A percentile compares a stretch with the other conserved stretches of the same genome.
phyloP scores from a whole-genome alignment of 2,113 vertebrate genomes.

The Sylvia atricapilla region DNA sequence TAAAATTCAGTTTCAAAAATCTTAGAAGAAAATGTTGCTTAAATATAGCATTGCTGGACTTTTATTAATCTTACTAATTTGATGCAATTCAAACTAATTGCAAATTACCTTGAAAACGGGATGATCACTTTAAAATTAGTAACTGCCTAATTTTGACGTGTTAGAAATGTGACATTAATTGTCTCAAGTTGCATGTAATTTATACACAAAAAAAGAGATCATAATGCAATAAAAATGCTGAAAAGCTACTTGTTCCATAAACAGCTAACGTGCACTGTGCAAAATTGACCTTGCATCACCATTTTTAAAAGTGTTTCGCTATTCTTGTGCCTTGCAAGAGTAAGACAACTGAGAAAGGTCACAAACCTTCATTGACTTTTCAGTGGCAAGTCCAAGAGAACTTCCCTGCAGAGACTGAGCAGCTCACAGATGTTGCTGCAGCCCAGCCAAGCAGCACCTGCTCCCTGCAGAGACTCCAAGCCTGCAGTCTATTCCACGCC shows the following conservation, averaged over 20 bases:
- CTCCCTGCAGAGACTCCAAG: not conserved
- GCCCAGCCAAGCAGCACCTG: not conserved
- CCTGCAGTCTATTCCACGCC: accelerated
- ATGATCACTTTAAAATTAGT: not conserved
- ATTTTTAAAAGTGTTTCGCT: not conserved
- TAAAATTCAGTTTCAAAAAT: not conserved
- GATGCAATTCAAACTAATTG: not conserved
- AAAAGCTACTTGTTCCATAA: not conserved
- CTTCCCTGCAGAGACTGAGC: not conserved
- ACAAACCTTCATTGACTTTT: not conserved
- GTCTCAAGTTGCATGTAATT: not conserved
- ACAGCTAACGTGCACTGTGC: not conserved
- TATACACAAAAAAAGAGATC: not conserved
- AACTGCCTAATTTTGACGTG: not conserved
- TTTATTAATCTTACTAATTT: not conserved
- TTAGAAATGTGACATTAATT: not conserved
- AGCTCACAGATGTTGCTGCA: not conserved
- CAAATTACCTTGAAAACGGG: not conserved
- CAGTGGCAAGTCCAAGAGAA: not conserved
- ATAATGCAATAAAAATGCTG: not conserved
- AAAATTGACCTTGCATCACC: not conserved
- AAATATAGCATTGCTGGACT: not conserved
- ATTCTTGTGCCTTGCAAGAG: not conserved
- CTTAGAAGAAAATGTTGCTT: not conserved
- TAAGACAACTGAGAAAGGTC: not conserved